A percentile compares a stretch with the other conserved stretches of the same genome.
Conservation (phyloP, 2,797 vertebrate species). For the Eulemur coronatus region DNA sequence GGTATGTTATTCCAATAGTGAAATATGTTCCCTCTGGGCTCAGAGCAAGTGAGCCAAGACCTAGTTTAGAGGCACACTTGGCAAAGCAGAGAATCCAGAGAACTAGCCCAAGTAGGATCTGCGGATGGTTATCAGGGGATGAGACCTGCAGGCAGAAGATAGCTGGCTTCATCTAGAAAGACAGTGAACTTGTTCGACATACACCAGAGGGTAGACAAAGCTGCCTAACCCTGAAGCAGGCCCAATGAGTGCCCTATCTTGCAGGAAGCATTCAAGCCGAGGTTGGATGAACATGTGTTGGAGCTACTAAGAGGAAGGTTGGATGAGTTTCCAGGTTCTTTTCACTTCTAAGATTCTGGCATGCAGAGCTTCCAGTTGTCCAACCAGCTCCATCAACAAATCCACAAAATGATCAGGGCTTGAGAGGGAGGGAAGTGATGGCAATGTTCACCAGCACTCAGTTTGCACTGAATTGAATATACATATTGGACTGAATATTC, state of each 20-base stretch:
- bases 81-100: conserved; percentile 23
- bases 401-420: background rate
- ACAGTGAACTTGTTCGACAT: background rate
- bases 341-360: background rate
- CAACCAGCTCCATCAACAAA: background rate
- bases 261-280: background rate
- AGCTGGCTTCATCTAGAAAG: background rate
- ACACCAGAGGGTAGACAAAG: background rate
- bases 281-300: background rate
- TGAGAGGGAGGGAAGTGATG: background rate
- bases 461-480: background rate
- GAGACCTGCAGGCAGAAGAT: background rate
- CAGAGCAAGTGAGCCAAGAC: background rate
- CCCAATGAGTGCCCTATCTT: background rate
- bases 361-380: background rate
- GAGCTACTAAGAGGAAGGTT: background rate
- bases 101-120: background rate
- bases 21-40: background rate
- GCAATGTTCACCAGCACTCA: background rate
- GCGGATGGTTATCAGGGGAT: background rate
- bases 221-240: background rate
- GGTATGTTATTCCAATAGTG: background rate
- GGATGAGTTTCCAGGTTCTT: background rate
- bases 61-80: background rate
- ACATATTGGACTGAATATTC: background rate